A percentile compares a stretch with the other conserved stretches of the same genome.
These are phyloP conservation scores for Limnodromus scolopaceus DNA, from an alignment of 2,797 vertebrate genomes.

Conservation along the genomic window DNA sequence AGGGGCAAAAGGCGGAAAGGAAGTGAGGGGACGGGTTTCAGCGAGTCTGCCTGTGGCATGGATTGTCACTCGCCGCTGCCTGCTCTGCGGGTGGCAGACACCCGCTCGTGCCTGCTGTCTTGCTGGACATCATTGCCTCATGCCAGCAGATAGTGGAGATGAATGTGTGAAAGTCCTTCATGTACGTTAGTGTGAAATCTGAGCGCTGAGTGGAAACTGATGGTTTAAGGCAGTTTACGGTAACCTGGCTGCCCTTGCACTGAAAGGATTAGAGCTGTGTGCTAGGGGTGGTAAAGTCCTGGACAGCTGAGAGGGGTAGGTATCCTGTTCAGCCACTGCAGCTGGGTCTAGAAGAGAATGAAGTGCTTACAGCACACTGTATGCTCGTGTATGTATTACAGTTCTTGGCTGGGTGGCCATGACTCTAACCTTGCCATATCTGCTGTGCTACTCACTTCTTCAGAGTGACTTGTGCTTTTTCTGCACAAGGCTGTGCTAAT, in stretches of 20 bases:
- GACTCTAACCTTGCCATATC: fast-evolving
- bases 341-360: background rate
- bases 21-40: fast-evolving
- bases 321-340: background rate
- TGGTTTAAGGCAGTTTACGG: background rate
- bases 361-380: background rate
- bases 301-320: background rate
- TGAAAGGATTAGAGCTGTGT: background rate
- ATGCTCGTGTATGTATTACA: background rate
- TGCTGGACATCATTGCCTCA: background rate
- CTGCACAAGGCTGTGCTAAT: background rate
- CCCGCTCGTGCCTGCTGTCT: fast-evolving
- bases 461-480: background rate
- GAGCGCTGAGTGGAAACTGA: background rate
- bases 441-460: background rate
- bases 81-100: background rate
- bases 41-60: fast-evolving
- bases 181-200: background rate
- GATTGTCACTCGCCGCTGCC: fast-evolving
- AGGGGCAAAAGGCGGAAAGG: background rate
- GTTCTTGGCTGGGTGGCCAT: background rate
- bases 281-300: background rate
- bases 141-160: background rate
- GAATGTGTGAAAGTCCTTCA: background rate
- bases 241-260: background rate